These are phyloP conservation scores for Eupithecia dodoneata DNA, from an alignment of 2,888 invertebrate genomes.

Conservation along the genomic window DNA sequence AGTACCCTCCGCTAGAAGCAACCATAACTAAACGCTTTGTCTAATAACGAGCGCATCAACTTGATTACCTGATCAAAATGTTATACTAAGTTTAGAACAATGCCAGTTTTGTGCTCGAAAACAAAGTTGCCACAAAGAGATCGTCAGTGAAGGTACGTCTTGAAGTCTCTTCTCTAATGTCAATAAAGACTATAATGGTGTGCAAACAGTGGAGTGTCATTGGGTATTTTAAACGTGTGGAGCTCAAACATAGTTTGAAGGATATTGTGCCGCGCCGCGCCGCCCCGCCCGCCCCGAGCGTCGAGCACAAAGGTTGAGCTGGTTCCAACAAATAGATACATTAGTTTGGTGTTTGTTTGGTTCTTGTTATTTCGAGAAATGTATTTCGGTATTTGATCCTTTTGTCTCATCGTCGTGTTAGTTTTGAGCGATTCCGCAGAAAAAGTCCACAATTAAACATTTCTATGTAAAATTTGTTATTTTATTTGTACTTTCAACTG, in stretches of 20 bases:
- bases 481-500: not conserved
- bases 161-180: conserved; percentile 24
- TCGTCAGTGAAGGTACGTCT: not conserved
- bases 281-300: not conserved
- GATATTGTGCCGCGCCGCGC: not conserved
- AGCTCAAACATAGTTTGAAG: conserved; percentile 10
- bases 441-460: not conserved
- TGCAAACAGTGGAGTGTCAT: conserved; percentile 37
- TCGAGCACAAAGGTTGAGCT: not conserved
- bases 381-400: not conserved
- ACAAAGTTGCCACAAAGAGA: conserved; percentile 1
- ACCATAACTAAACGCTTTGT: not conserved
- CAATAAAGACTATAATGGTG: conserved; percentile 40
- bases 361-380: not conserved
- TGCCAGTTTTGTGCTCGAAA: not conserved
- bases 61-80: conserved; percentile 4
- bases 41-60: not conserved
- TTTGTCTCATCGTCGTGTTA: not conserved
- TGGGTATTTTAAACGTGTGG: conserved; percentile 19
- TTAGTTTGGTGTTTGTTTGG: conserved; percentile 4
- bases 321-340: not conserved
- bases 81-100: not conserved
- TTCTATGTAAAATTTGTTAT: not conserved
- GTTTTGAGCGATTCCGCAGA: not conserved
- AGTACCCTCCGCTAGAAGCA: not conserved